Base-by-base conservation (phyloP, 1,140 invertebrate genomes). In the Rhysida immarginata region DNA sequence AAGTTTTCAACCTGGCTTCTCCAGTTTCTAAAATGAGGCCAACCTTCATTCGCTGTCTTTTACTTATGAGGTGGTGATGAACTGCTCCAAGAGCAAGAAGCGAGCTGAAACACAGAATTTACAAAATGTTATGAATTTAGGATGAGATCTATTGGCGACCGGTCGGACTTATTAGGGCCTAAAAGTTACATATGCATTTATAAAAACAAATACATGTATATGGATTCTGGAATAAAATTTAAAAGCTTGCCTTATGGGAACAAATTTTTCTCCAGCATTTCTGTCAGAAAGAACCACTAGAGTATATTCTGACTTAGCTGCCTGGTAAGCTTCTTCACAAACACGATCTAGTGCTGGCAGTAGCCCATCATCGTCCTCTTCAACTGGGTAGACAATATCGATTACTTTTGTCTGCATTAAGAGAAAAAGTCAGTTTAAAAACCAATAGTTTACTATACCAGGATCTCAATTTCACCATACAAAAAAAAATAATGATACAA, bases 41-140 rank as follows among this genome's bases (percentile, higher is more conserved):
- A 48, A 96, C 90, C 71, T 96, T 96, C 90, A 96, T 96, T 58
- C 96, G 77, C 56, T 93, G 86, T 52, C 95, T 79, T 45, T 91
- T 85, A 70, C 95, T 89, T 64, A 99, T 97, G 58, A 99, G 70
- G 71, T 91, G 80, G 69, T 98, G 94, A 75, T 99, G 96, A 13
- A 91, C 85, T 24, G 91, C 90, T 49, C 93, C 95, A 21, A 97
- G 71, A 0, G 89, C 87, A 26, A 98, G 70, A 27, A 97, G 71
- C 24, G 84, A 83, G 65, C 89, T 93, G 29, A 85, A 59, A 60
- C 27, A 71, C 57, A 44, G 60, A 29, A 18, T 23, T 8, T 43
- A 29, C 52, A 18, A 45, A 54, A 56, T n/a, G n/a, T n/a, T n/a
- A n/a, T n/a, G n/a, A n/a, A n/a, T n/a, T n/a, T n/a, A n/a, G n/a